A percentile compares a stretch with the other conserved stretches of the same genome.
phyloP scores from a whole-genome alignment of 30 jellyfish, hydroid and myxozoan genomes.

The Chrysaora quinquecirrha region DNA sequence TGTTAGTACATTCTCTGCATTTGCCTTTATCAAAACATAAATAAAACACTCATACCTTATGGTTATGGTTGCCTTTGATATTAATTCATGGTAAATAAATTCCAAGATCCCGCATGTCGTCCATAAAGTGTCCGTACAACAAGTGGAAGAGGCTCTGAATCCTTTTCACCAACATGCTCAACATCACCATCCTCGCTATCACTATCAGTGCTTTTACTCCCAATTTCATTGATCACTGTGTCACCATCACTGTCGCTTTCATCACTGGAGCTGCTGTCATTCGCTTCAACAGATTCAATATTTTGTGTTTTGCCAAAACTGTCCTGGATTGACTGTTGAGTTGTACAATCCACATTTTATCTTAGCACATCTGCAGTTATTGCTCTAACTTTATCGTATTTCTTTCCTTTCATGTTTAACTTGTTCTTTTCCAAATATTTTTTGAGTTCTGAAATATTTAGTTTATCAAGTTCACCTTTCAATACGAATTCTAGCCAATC shows the following conservation, averaged over 20 bases:
- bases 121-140: neutral
- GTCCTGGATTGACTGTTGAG: too few relatives aligned
- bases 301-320: too few relatives aligned
- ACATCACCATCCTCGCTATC: neutral
- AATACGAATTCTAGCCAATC: constrained; percentile 24
- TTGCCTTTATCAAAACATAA: neutral
- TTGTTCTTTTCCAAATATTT: constrained; percentile 22
- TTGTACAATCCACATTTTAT: too few relatives aligned
- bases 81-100: neutral
- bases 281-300: too few relatives aligned
- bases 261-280: too few relatives aligned
- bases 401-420: constrained; percentile 25
- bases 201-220: too few relatives aligned
- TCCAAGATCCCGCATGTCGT: constrained; percentile 3
- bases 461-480: constrained; percentile 30
- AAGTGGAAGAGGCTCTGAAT: constrained; percentile 1
- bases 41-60: neutral
- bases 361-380: constrained; percentile 28
- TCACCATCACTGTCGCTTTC: too few relatives aligned
- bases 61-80: constrained; percentile 2
- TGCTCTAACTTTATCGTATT: constrained; percentile 27
- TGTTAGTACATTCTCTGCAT: too few relatives aligned
- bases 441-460: neutral
- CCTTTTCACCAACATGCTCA: neutral
- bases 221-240: too few relatives aligned